phyloP scores from a whole-genome alignment of 2,888 invertebrate species.

The Galerucella calmariensis region DNA sequence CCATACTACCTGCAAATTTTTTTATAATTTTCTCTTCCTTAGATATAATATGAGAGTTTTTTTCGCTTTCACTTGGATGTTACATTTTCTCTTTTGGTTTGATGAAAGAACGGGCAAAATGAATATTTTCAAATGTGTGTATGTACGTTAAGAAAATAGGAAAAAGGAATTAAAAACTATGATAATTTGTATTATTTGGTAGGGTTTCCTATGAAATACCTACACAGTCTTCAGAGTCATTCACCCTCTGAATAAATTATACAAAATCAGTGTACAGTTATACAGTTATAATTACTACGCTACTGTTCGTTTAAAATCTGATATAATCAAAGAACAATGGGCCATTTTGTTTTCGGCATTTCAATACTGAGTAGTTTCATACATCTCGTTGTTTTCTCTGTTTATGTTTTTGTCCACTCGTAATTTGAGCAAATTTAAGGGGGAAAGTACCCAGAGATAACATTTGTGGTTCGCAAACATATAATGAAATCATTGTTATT shows the following conservation, averaged over 20 bases:
- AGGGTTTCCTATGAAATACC: no score
- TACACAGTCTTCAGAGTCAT: no score
- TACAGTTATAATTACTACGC: constrained; percentile 17
- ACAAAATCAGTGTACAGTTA: not conserved
- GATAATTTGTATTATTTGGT: no score
- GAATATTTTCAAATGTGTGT: no score
- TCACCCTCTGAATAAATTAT: not conserved
- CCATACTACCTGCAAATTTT: no score
- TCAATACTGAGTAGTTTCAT: constrained; percentile 48
- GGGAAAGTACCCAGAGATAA: constrained; percentile 56
- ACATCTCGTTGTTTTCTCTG: constrained; percentile 48
- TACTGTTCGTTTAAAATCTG: constrained; percentile 38
- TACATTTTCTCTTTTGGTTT: no score
- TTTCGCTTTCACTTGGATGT: no score
- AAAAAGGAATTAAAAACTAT: no score
- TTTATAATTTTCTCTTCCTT: no score
- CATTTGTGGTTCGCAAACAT: constrained; percentile 56
- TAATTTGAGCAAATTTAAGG: constrained; percentile 55
- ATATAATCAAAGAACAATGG: constrained; percentile 58
- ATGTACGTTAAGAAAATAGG: no score
- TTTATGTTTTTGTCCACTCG: constrained; percentile 53
- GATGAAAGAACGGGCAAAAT: no score
- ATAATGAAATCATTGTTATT: constrained; percentile 55
- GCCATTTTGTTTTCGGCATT: constrained; percentile 53
- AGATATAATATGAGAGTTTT: no score